Evolutionary conservation across 2,888 invertebrate species (phyloP).

Genomic region (Leptarthrus brevirostris): DNA sequence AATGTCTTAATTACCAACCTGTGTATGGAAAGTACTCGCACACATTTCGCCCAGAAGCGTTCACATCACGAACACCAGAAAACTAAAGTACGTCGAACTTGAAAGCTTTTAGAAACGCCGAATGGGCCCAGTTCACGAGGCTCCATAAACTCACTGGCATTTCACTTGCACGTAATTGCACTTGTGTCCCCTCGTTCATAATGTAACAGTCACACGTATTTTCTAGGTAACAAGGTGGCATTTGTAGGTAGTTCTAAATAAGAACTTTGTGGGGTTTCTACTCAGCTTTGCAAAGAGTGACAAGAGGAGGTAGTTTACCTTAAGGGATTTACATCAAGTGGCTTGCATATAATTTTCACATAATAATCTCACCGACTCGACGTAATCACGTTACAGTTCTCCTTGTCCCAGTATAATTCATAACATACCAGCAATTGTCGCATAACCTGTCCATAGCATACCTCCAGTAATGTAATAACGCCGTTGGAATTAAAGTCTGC

Average conservation of each 20-base stretch:
- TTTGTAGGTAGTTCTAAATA: conserved; percentile 16
- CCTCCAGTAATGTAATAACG: too few species aligned
- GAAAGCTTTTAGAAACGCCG: conserved; percentile 13
- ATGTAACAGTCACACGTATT: background rate
- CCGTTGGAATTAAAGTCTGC: too few species aligned
- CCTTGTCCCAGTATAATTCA: conserved; percentile 13
- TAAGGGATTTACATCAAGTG: background rate
- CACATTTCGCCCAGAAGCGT: too few species aligned
- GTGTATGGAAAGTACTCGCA: conserved; percentile 19
- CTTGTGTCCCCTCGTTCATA: conserved; percentile 7
- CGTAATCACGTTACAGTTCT: conserved; percentile 19
- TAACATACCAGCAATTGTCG: background rate
- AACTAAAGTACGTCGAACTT: conserved; percentile 39
- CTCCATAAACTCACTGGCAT: conserved; percentile 27
- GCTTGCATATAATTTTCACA: too few species aligned
- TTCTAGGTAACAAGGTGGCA: background rate
- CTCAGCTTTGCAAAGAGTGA: background rate
- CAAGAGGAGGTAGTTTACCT: background rate
- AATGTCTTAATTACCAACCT: conserved; percentile 52
- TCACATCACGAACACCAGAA: too few species aligned
- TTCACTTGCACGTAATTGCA: conserved; percentile 40
- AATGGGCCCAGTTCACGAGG: conserved; percentile 23
- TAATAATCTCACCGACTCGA: too few species aligned
- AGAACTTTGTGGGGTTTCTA: conserved; percentile 13
- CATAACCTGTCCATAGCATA: background rate